These are phyloP conservation scores for Anguilla obscura DNA, from an alignment of 2,797 vertebrate genomes.

Conservation along the genomic window DNA sequence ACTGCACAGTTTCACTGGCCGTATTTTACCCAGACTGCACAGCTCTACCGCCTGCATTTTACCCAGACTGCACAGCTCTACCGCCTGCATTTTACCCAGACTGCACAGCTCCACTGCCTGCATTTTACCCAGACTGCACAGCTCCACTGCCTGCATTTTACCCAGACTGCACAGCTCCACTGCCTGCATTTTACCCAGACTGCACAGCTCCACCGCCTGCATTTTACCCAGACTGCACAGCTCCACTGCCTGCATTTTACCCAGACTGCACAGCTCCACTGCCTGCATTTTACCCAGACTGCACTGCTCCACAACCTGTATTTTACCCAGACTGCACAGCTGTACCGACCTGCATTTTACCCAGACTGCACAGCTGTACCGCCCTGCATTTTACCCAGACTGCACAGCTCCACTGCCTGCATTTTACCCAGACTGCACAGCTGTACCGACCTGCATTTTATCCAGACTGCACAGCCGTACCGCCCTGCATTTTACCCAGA, in stretches of 20 bases:
- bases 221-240: no score
- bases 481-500: neutral
- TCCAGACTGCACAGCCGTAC: no score
- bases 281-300: no score
- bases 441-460: no score
- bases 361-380: neutral
- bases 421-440: no score
- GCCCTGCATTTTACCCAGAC: neutral
- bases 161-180: neutral
- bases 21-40: conserved; percentile 6
- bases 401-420: no score
- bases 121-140: conserved; percentile 22
- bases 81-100: neutral
- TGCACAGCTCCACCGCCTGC: neutral
- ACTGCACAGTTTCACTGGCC: conserved; percentile 40
- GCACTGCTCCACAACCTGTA: no score
- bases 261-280: no score
- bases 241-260: no score
- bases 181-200: neutral
- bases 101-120: neutral
- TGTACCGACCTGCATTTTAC: conserved; percentile 14
- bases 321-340: no score
- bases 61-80: neutral
- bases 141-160: conserved; percentile 22
- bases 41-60: neutral